Evolutionary conservation across 2,797 vertebrate genomes (phyloP).

Genomic region (Heteromormyrus szaboi): DNA sequence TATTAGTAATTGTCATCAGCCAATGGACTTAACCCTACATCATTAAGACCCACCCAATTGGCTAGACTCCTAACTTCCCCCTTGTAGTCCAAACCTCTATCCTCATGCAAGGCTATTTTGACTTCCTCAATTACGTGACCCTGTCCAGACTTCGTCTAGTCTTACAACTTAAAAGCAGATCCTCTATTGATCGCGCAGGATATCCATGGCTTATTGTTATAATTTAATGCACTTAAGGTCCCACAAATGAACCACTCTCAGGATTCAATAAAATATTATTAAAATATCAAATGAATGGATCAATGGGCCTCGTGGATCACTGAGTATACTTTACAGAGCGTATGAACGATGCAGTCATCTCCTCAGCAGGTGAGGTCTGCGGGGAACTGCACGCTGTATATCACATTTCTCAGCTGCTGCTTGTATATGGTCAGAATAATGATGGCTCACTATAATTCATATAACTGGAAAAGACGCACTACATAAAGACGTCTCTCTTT

Average conservation of each 20-base stretch:
- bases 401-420: background rate
- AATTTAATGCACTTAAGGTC: background rate
- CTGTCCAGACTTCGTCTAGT: background rate
- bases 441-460: slow-evolving; percentile 44
- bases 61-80: background rate
- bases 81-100: background rate
- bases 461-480: slow-evolving; percentile 56
- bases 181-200: background rate
- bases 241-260: background rate
- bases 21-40: background rate
- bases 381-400: background rate
- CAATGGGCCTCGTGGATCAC: background rate
- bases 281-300: background rate
- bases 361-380: background rate
- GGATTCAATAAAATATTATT: background rate
- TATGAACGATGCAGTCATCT: background rate
- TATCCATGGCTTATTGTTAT: background rate
- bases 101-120: background rate
- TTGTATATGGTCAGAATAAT: slow-evolving; percentile 9
- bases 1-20: background rate
- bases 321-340: background rate
- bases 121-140: background rate
- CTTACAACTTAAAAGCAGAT: slow-evolving; percentile 3
- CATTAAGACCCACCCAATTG: background rate
- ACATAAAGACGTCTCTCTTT: slow-evolving; percentile 45